Conservation (phyloP, 2,888 invertebrate species). For the Bellardia pandia region DNA sequence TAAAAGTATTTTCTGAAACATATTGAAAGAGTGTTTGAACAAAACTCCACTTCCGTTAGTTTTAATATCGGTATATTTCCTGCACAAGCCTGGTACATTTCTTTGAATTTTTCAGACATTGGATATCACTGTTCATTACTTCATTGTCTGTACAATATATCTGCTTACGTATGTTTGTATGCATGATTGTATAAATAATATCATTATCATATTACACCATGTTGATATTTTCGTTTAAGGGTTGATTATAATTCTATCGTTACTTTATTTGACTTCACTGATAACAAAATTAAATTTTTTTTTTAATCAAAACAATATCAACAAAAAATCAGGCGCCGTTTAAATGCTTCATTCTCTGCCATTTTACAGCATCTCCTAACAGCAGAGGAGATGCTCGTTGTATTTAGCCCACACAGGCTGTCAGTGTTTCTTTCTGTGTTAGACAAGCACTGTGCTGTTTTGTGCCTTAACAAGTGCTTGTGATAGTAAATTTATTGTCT, state of each 20-base stretch:
- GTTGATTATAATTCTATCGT: constrained; percentile 24
- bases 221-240: constrained; percentile 28
- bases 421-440: background rate
- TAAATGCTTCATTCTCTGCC: constrained; percentile 14
- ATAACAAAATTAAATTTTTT: constrained; percentile 57
- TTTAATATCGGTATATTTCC: too few species aligned
- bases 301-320: constrained; percentile 48
- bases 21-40: too few species aligned
- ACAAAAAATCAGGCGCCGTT: constrained; percentile 4
- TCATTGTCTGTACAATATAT: background rate
- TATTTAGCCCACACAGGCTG: background rate
- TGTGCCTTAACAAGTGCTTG: constrained; percentile 9
- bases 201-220: constrained; percentile 40
- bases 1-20: too few species aligned
- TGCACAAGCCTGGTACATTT: too few species aligned
- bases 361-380: background rate
- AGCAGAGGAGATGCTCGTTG: background rate
- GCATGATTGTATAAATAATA: background rate
- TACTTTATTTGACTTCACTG: constrained; percentile 29
- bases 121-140: background rate
- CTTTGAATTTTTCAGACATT: too few species aligned
- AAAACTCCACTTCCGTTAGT: too few species aligned
- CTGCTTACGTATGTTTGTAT: background rate
- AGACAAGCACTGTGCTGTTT: background rate
- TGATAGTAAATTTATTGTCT: constrained; percentile 52